A percentile compares a stretch with the other conserved stretches of the same genome.
phyloP scores from a whole-genome alignment of 2,113 vertebrate genomes.

The Clarias macrocephalus region DNA sequence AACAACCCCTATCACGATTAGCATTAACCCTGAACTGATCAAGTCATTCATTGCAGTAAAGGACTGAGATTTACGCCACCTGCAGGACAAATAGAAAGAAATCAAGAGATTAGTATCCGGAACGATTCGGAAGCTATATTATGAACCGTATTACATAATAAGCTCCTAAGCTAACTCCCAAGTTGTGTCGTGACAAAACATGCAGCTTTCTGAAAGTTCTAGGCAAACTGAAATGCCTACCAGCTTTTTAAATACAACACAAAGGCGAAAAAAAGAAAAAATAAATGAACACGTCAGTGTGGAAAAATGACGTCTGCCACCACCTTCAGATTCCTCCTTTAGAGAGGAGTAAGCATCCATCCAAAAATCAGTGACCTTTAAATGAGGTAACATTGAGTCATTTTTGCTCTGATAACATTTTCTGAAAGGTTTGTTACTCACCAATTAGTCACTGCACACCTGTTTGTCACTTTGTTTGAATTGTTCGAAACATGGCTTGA shows the following conservation, averaged over 20 bases:
- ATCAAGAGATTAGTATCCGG: neutral
- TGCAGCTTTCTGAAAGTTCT: neutral
- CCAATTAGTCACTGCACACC: neutral
- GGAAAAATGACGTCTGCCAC: constrained; percentile 13
- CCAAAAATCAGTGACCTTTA: constrained; percentile 28
- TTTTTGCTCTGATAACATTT: neutral
- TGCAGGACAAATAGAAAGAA: constrained; percentile 60
- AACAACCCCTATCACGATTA: constrained; percentile 84
- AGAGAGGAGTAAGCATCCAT: neutral
- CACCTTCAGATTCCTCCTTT: constrained; percentile 28
- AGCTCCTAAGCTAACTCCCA: neutral
- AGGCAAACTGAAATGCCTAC: neutral
- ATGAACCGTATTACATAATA: neutral
- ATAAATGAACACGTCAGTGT: neutral
- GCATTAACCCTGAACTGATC: constrained; percentile 78
- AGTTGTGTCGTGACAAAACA: neutral
- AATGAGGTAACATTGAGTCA: constrained; percentile 39
- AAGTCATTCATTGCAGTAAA: neutral
- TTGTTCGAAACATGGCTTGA: too few species aligned
- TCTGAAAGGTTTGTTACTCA: neutral
- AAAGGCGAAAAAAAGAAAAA: neutral
- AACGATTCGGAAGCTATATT: neutral
- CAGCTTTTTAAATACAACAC: neutral
- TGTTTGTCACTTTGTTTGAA: too few species aligned
- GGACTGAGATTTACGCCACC: constrained; percentile 4